These are phyloP conservation scores for Dipodomys merriami DNA, from an alignment of 2,113 vertebrate species.

Conservation along the genomic window DNA sequence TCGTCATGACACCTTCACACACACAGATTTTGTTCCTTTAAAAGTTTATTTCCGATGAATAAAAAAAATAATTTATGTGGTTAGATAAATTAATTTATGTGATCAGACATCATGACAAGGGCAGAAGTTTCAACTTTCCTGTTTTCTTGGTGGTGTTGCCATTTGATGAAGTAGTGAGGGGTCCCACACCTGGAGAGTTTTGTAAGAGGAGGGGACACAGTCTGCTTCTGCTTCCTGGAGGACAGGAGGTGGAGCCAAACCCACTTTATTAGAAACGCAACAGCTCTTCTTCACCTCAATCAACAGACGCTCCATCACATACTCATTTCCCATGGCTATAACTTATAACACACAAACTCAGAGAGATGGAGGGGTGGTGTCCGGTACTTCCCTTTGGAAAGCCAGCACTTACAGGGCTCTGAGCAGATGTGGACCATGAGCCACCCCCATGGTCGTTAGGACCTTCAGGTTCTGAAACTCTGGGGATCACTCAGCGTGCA, in stretches of 20 bases:
- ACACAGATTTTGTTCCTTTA: constrained; percentile 73
- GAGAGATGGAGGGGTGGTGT: background rate
- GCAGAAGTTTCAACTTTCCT: background rate
- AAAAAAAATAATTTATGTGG: constrained; percentile 92
- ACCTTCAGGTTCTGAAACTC: background rate
- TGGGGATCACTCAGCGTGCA: background rate
- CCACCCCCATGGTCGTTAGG: background rate
- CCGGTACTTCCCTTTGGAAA: background rate
- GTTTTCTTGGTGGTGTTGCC: constrained; percentile 12
- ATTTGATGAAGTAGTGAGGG: background rate
- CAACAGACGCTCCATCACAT: background rate
- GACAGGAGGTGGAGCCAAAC: background rate
- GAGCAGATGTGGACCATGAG: background rate
- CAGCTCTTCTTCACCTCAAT: background rate
- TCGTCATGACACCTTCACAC: constrained; percentile 59
- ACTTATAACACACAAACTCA: background rate
- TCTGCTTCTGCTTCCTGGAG: background rate
- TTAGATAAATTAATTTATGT: constrained; percentile 90
- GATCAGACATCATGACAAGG: constrained; percentile 83
- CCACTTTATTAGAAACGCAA: background rate
- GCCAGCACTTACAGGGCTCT: background rate
- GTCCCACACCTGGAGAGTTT: background rate
- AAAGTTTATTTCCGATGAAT: constrained; percentile 89
- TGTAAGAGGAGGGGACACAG: rapidly evolving
- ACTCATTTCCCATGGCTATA: background rate